These are phyloP conservation scores for Cylas formicarius DNA, from an alignment of 1,140 invertebrate genomes.

Conservation along the genomic window DNA sequence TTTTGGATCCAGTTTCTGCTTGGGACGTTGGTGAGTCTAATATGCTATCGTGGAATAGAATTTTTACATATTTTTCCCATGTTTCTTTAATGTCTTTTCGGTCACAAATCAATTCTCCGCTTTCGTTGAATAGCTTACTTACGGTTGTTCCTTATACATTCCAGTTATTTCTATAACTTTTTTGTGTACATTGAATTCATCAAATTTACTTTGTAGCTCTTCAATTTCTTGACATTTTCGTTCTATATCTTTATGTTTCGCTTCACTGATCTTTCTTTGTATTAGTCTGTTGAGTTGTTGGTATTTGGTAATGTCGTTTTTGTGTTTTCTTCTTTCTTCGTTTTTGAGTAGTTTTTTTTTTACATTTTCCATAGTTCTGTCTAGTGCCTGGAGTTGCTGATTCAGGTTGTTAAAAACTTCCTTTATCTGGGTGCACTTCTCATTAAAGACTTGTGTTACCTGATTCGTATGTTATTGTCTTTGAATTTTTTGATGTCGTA, in stretches of 20 bases:
- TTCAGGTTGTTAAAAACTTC: too few species aligned
- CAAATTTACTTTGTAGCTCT: constrained; percentile 1
- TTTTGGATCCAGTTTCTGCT: constrained; percentile 1
- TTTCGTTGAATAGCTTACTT: constrained; percentile 1
- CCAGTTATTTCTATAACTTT: constrained; percentile 3
- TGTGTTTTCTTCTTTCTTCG: constrained; percentile 3
- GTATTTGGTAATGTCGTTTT: background rate
- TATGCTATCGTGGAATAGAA: too few species aligned
- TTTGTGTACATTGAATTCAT: constrained; percentile 2
- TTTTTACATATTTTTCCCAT: too few species aligned
- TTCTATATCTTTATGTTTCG: constrained; percentile 1
- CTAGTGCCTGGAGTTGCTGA: too few species aligned
- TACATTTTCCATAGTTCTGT: too few species aligned
- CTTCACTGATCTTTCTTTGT: constrained; percentile 4
- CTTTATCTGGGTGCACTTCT: too few species aligned
- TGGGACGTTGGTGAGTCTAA: constrained; percentile 1
- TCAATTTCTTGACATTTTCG: constrained; percentile 3
- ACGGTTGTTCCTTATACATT: constrained; percentile 4
- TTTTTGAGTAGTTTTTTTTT: too few species aligned
- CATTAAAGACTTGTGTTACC: too few species aligned
- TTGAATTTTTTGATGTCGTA: too few species aligned
- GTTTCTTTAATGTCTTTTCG: too few species aligned
- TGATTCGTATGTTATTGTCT: too few species aligned
- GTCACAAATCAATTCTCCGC: background rate
- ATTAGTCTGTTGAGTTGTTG: constrained; percentile 2